phyloP scores from a whole-genome alignment of 2,888 invertebrate species.

The Acleris literana region DNA sequence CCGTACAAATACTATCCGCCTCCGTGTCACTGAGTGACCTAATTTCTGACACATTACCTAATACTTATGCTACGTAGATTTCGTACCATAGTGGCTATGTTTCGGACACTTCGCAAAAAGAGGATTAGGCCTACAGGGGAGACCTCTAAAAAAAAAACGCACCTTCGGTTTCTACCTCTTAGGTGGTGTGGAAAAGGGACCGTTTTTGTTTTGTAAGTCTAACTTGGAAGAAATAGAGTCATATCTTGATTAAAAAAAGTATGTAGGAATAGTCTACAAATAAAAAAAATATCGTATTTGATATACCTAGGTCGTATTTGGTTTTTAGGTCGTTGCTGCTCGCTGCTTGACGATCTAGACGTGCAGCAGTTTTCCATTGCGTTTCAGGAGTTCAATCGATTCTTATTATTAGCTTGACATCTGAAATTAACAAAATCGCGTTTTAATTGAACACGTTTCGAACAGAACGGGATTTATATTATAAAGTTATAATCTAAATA shows the following conservation, averaged over 20 bases:
- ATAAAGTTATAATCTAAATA: neutral
- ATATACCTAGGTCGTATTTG: neutral
- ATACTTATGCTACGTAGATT: slow-evolving; percentile 63
- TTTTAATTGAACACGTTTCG: too few relatives aligned
- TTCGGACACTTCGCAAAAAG: slow-evolving; percentile 43
- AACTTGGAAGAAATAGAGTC: neutral
- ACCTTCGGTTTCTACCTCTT: slow-evolving; percentile 75
- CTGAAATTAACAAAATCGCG: too few relatives aligned
- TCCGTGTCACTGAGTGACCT: slow-evolving; percentile 76
- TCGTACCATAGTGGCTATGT: slow-evolving; percentile 39
- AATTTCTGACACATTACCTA: slow-evolving; percentile 78
- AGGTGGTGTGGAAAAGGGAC: slow-evolving; percentile 81
- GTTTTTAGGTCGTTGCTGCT: neutral
- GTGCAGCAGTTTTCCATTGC: too few relatives aligned
- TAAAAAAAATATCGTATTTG: neutral
- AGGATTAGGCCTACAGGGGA: slow-evolving; percentile 82
- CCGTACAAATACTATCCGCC: slow-evolving; percentile 71
- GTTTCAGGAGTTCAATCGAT: too few relatives aligned
- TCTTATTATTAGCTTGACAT: too few relatives aligned
- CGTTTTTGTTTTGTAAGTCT: slow-evolving; percentile 18
- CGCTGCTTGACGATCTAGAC: too few relatives aligned
- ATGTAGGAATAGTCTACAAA: too few relatives aligned
- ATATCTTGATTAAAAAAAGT: too few relatives aligned
- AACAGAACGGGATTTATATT: too few relatives aligned
- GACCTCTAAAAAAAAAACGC: slow-evolving; percentile 82